A percentile compares a stretch with the other conserved stretches of the same genome.
Conservation (phyloP, 2,888 invertebrate species). For the Elegia similella region DNA sequence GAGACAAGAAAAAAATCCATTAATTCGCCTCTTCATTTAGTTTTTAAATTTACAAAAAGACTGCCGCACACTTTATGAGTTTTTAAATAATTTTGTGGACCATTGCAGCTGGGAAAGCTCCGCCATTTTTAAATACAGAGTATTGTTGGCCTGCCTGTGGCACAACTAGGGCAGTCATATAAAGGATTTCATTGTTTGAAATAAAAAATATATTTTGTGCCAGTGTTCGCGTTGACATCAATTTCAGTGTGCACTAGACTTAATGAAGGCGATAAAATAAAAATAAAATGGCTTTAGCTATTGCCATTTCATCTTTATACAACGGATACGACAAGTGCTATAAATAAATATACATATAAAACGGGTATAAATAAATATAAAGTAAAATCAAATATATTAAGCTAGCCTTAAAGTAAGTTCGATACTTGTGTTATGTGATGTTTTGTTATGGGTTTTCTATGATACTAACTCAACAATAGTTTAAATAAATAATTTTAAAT, state of each 20-base stretch:
- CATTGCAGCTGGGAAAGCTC: not conserved
- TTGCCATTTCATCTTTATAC: no score
- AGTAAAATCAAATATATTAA: no score
- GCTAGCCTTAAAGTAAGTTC: no score
- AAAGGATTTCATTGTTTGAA: slow-evolving; percentile 13
- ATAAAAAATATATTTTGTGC: slow-evolving; percentile 9
- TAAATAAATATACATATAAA: no score
- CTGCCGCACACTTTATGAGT: not conserved
- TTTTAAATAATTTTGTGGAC: slow-evolving; percentile 7
- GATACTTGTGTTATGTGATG: no score
- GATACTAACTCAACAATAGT: no score
- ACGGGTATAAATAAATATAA: no score
- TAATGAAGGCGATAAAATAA: not conserved
- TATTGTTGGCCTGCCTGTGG: not conserved
- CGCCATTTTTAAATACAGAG: slow-evolving; percentile 6
- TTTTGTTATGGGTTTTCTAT: no score
- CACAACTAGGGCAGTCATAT: not conserved
- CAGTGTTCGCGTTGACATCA: not conserved
- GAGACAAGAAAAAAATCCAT: not conserved
- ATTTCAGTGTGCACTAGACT: not conserved
- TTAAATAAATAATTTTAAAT: no score
- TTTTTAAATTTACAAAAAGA: not conserved
- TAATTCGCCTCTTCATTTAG: not conserved
- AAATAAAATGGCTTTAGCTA: no score
- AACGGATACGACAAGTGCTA: no score